Evolutionary conservation across 2,113 vertebrate genomes (phyloP).

Genomic region (Dicrurus megarhynchus): DNA sequence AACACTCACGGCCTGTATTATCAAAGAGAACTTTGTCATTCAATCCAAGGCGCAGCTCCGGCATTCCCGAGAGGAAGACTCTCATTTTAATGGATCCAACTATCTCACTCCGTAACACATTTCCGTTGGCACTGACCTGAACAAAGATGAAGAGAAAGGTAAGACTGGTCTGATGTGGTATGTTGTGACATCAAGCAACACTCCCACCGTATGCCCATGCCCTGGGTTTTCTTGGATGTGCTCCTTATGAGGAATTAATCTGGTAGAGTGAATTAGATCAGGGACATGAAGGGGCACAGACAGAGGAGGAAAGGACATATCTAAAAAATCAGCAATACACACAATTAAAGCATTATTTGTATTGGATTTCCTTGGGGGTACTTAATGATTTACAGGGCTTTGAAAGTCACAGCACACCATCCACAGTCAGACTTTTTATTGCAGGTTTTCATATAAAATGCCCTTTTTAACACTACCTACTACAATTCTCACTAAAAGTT

Average conservation of each 20-base stretch:
- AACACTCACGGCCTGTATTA: slow-evolving; percentile 95
- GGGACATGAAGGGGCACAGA: not conserved
- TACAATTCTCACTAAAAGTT: not conserved
- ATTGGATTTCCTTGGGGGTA: too few species aligned
- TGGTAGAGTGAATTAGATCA: not conserved
- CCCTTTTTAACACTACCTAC: not conserved
- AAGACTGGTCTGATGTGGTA: rapidly evolving
- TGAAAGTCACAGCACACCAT: not conserved
- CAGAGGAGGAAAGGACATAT: rapidly evolving
- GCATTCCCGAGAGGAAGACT: slow-evolving; percentile 97
- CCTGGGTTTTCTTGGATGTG: not conserved
- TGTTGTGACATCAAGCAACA: rapidly evolving
- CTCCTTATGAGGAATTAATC: not conserved
- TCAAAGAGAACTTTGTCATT: slow-evolving; percentile 99
- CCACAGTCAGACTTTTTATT: not conserved
- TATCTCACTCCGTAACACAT: slow-evolving; percentile 93
- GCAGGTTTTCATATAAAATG: not conserved
- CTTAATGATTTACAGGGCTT: rapidly evolving
- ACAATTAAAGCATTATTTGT: not conserved
- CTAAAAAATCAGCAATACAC: not conserved
- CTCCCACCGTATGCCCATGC: rapidly evolving
- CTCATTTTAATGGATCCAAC: slow-evolving; percentile 99
- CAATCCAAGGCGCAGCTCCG: slow-evolving; percentile 90
- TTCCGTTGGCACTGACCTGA: slow-evolving; percentile 96
- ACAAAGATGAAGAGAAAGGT: rapidly evolving